A percentile compares a stretch with the other conserved stretches of the same genome.
These are phyloP conservation scores for Campaea margaritaria DNA, from an alignment of 2,888 invertebrate genomes.

Conservation along the genomic window DNA sequence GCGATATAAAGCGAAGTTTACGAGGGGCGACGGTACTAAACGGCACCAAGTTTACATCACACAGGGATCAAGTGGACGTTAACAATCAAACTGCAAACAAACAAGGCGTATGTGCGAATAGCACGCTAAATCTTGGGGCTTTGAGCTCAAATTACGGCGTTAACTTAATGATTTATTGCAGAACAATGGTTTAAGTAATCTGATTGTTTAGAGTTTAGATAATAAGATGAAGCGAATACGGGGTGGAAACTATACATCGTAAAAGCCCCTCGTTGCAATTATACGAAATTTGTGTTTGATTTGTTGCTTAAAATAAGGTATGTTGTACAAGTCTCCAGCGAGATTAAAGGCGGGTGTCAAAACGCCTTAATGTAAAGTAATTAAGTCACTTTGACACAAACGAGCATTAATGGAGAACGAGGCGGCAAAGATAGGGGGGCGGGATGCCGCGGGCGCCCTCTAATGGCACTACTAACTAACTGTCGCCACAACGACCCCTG, in stretches of 20 bases:
- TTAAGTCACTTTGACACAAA: conserved; percentile 73
- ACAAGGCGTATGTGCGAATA: conserved; percentile 46
- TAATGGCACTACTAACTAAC: conserved; percentile 78
- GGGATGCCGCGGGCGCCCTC: conserved; percentile 63
- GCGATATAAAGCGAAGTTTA: conserved; percentile 64
- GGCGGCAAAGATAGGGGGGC: conserved; percentile 59
- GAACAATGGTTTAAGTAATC: too few relatives aligned
- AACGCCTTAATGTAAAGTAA: conserved; percentile 72
- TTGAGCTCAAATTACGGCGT: conserved; percentile 2
- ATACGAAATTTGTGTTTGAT: neutral
- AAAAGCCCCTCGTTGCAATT: neutral
- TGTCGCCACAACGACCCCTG: conserved; percentile 67
- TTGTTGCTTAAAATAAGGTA: conserved; percentile 5
- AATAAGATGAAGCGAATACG: neutral
- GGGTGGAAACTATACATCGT: neutral
- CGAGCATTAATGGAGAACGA: conserved; percentile 71
- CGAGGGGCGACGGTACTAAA: conserved; percentile 61
- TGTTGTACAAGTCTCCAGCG: conserved; percentile 44
- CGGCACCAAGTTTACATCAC: conserved; percentile 59
- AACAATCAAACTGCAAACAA: conserved; percentile 60
- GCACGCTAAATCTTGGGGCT: conserved; percentile 25
- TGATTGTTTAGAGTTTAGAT: too few relatives aligned
- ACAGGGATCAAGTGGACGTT: conserved; percentile 62
- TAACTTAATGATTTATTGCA: too few relatives aligned
- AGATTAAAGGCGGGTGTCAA: conserved; percentile 63